Conservation (phyloP, 2,797 vertebrate genomes). For the Enteromius radiatus region DNA sequence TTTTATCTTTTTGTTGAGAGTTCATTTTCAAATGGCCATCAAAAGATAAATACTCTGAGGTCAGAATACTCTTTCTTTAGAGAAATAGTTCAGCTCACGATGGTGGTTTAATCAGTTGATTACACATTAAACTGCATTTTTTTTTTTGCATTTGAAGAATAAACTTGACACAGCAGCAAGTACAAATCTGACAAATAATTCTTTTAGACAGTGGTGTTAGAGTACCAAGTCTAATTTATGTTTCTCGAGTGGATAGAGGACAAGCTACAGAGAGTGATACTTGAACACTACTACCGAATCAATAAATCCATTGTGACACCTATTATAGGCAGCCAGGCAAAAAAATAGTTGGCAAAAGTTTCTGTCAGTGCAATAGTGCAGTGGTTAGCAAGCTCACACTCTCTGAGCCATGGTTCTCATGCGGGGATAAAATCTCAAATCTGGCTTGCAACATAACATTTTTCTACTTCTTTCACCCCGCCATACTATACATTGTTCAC, state of each 20-base stretch:
- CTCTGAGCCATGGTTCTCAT: not conserved
- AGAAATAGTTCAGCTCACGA: not conserved
- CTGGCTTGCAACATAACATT: not conserved
- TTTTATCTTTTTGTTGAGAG: not conserved
- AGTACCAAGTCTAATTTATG: not conserved
- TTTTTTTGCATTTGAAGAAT: not conserved
- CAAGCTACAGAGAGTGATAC: not conserved
- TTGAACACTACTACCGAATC: constrained; percentile 11
- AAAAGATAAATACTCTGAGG: not conserved
- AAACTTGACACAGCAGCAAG: not conserved
- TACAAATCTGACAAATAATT: not conserved
- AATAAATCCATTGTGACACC: constrained; percentile 29
- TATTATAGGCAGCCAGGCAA: constrained; percentile 10
- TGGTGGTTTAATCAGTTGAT: not conserved
- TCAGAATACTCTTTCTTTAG: not conserved
- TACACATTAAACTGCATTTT: not conserved
- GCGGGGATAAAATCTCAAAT: not conserved
- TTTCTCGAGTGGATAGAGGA: constrained; percentile 49
- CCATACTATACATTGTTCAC: not conserved
- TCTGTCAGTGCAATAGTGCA: not conserved
- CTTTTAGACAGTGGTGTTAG: not conserved
- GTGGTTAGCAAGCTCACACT: not conserved
- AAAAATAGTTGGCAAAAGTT: not conserved
- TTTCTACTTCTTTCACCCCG: not conserved
- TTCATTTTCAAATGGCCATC: not conserved